Evolutionary conservation across 1,140 invertebrate genomes (phyloP).

Genomic region (Hydropsyche tenuis): DNA sequence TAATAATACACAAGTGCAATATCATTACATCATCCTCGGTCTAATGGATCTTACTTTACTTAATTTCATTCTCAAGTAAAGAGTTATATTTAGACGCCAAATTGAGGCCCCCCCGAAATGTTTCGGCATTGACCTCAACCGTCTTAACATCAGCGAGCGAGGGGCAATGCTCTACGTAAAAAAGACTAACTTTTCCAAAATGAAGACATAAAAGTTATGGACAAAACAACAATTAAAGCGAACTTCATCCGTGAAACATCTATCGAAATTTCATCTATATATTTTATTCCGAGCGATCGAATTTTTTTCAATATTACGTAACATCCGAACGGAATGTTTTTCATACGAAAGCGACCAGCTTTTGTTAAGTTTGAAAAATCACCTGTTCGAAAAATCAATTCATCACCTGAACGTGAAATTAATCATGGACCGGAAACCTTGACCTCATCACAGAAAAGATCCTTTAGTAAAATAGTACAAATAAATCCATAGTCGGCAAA

Average conservation of each 20-base stretch:
- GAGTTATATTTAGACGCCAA: conserved; percentile 34
- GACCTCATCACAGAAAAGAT: conserved; percentile 19
- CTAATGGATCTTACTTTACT: conserved; percentile 33
- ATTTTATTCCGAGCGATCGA: no score
- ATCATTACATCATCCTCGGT: conserved; percentile 28
- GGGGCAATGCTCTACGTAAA: background rate
- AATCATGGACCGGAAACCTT: conserved; percentile 23
- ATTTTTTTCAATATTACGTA: no score
- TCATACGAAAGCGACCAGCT: background rate
- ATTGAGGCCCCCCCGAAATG: conserved; percentile 33
- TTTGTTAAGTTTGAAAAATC: conserved; percentile 33
- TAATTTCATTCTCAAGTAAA: conserved; percentile 29
- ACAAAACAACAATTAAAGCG: no score
- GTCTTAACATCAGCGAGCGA: background rate
- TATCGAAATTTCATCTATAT: no score
- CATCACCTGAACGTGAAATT: conserved; percentile 30
- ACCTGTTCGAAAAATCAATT: conserved; percentile 33
- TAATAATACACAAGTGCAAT: background rate
- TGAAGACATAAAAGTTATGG: no score
- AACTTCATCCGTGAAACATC: no score
- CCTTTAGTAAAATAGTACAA: background rate
- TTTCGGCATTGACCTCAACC: conserved; percentile 28
- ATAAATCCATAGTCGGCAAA: background rate
- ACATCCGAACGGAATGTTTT: conserved; percentile 8
- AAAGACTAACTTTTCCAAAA: background rate